phyloP scores from a whole-genome alignment of 2,113 vertebrate genomes.

The Gadus macrocephalus region DNA sequence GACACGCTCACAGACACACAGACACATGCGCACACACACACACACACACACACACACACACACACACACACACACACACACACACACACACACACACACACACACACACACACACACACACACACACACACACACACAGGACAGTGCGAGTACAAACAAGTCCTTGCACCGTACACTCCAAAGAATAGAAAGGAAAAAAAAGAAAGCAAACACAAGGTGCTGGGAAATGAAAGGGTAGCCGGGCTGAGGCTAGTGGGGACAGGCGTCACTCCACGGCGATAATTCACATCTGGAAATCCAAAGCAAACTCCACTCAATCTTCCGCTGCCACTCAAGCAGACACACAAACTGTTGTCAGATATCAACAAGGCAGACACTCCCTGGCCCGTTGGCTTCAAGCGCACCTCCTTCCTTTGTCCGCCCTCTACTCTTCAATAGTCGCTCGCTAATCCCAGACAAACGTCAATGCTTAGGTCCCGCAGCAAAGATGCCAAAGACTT shows the following conservation, averaged over 20 bases:
- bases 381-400: background rate
- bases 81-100: background rate
- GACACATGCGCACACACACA: constrained; percentile 6
- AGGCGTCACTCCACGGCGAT: constrained; percentile 38
- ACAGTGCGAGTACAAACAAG: constrained; percentile 15
- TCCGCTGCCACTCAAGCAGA: too few species aligned
- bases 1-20: background rate
- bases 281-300: constrained; percentile 43
- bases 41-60: constrained; percentile 8
- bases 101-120: constrained; percentile 3
- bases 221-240: constrained; percentile 30
- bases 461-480: too few species aligned
- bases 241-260: constrained; percentile 28
- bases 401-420: too few species aligned
- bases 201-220: constrained; percentile 9
- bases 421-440: too few species aligned
- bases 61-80: constrained; percentile 12
- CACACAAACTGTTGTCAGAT: constrained; percentile 10
- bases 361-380: constrained; percentile 16
- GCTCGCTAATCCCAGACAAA: too few species aligned
- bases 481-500: too few species aligned
- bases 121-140: constrained; percentile 21
- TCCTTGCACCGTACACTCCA: background rate
- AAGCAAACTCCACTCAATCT: constrained; percentile 19
- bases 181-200: constrained; percentile 2